A percentile compares a stretch with the other conserved stretches of the same genome.
These are phyloP conservation scores for Callyntrura guangdongensis DNA, from an alignment of 2,888 invertebrate genomes.

Conservation along the genomic window DNA sequence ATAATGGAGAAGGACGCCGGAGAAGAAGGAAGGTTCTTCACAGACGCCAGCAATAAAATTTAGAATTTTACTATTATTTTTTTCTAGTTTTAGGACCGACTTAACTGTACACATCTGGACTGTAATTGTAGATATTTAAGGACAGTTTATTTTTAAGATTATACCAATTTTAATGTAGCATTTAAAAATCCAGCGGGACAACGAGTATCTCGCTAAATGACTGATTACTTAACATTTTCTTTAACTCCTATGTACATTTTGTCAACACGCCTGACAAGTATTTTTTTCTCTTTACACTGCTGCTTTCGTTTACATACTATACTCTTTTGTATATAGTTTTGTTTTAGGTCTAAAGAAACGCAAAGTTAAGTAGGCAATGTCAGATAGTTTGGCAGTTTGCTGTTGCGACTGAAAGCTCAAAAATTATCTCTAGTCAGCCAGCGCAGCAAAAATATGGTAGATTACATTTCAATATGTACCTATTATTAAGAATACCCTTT, in stretches of 20 bases:
- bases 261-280: background rate
- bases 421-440: slow-evolving; percentile 72
- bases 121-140: background rate
- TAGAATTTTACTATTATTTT: background rate
- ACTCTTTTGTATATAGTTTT: slow-evolving; percentile 32
- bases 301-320: slow-evolving; percentile 15
- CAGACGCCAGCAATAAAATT: slow-evolving; percentile 30
- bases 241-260: slow-evolving; percentile 5
- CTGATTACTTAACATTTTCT: slow-evolving; percentile 2
- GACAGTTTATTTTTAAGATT: background rate
- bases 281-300: background rate
- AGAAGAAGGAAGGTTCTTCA: slow-evolving; percentile 58
- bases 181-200: too few relatives aligned
- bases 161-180: slow-evolving; percentile 44
- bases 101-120: slow-evolving; percentile 2
- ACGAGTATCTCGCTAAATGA: background rate
- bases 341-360: background rate
- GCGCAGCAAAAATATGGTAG: slow-evolving; percentile 58
- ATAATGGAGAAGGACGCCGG: slow-evolving; percentile 33
- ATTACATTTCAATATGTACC: background rate
- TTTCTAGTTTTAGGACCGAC: background rate
- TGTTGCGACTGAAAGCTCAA: slow-evolving; percentile 74
- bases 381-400: slow-evolving; percentile 47
- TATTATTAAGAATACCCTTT: too few relatives aligned
- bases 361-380: too few relatives aligned